Base-by-base conservation (phyloP, 2,113 vertebrate species). In the Dicrurus megarhynchus region DNA sequence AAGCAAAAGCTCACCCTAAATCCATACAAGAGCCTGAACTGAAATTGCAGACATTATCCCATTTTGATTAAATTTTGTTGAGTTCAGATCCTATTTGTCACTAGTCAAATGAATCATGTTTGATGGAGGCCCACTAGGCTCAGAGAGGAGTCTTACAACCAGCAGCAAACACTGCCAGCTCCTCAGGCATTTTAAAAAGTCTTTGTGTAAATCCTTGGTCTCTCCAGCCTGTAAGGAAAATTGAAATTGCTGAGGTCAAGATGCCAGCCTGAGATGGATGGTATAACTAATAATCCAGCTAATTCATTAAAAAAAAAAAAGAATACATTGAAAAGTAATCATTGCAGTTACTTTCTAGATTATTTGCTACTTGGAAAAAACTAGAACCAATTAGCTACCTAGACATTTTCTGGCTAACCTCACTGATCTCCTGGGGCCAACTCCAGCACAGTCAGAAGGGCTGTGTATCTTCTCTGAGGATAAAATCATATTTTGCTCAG, bases 51-150 rank as follows among this genome's bases (percentile, higher is more conserved):
- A 42, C 35, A 83, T 80, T 85, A 85, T 89, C 56, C 71, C 56
- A 53, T 95, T 96, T 95, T 95, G 92, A 94, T 93, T 90, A 95
- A 78, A 55, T 91, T 83, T 84, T 68, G 52, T 92, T 47, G 71
- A 80, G 75, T 87, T 96, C 69, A 84, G 83, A 70, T 84, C 47
- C 57, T 80, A 64, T 97, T 97, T 94, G 92, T 90, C 76, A 84
- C 56, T 42, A 91, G 73, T 23, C 80, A 95, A 92, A 93, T 81
- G 73, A 94, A 71, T 86, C 52, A 68, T 44, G 41, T 78, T 74
- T 82, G 76, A 67, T 37, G 63, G 39, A 21, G 37, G 37, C 76
- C 59, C 65, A 52, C 39, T 70, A 63, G 39, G 64, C 76, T 92
- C 71, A 65, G 39, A 80, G 59, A 63, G 71, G 42, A 86, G 7